Conservation (phyloP, 2,797 vertebrate genomes). For the Chiroxiphia lanceolata region DNA sequence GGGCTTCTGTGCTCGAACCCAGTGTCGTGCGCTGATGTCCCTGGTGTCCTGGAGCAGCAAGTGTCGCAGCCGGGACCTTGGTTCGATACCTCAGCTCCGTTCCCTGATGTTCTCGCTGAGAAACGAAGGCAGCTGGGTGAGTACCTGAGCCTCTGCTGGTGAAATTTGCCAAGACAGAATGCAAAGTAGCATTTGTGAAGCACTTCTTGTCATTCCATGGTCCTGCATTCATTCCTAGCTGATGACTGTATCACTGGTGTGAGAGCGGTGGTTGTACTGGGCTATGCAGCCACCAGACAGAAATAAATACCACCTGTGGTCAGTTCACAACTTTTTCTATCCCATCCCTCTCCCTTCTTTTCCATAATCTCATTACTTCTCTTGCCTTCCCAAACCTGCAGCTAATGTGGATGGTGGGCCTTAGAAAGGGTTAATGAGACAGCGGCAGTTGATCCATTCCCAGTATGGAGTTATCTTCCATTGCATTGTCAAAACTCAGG, state of each 20-base stretch:
- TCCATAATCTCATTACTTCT: neutral
- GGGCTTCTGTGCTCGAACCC: constrained; percentile 65
- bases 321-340: neutral
- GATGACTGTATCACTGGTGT: neutral
- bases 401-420: neutral
- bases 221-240: constrained; percentile 18
- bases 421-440: neutral
- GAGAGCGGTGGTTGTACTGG: neutral
- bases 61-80: constrained; percentile 59
- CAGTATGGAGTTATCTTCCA: neutral
- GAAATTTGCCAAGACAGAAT: constrained; percentile 28
- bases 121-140: constrained; percentile 65
- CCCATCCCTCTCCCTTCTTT: neutral
- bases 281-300: neutral
- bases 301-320: neutral
- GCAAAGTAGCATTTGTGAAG: constrained; percentile 23
- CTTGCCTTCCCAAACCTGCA: neutral
- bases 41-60: constrained; percentile 68
- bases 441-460: neutral
- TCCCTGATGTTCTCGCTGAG: constrained; percentile 67
- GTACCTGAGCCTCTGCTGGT: constrained; percentile 58
- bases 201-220: constrained; percentile 38
- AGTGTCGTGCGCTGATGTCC: constrained; percentile 68
- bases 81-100: constrained; percentile 68
- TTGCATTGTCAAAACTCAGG: neutral